Evolutionary conservation across 2,888 invertebrate genomes (phyloP), one percentile per base, ranked within the genome.

Genomic region (Stictocephala bisonia): DNA sequence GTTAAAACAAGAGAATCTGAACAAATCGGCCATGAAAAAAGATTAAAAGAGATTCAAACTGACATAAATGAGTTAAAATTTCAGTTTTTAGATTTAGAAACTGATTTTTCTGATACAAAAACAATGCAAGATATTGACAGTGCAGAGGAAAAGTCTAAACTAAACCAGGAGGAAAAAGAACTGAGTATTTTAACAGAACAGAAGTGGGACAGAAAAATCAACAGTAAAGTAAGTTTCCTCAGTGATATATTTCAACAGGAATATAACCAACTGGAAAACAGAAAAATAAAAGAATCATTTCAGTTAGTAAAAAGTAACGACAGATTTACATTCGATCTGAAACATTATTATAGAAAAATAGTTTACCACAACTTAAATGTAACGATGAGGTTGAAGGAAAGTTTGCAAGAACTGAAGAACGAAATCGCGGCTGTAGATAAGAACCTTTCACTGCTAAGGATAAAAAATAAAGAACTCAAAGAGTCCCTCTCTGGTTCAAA

Each of bases 281-380:
- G 26, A 22, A 58, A 58, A 58, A 4, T 20, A 2, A 29, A 58
- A 31, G 31, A 58, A 18, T 20, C n/a, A n/a, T 2, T 3, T 6
- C 6, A 4, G n/a, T 31, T 58, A 3, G 2, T 58, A 35, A n/a
- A 31, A 3, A 15, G 6, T 13, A 29, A 58, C 18, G 15, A 2
- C 9, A 58, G 22, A 15, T 2, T 13, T 29, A 58, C 58, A 3
- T 18, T 13, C 6, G 29, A 29, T 15, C 13, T 58, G 13, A 31
- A 29, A n/a, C 58, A 31, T 58, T 58, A 58, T 22, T 58, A 58
- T 13, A 58, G 35, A 15, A 31, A 15, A n/a, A 58, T 58, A 3
- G n/a, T 58, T 20, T 3, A 31, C 20, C n/a, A 31, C n/a, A 58
- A 58, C 29, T 1, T 29, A n/a, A n/a, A 3, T 18, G 4, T 58